Base-by-base conservation (phyloP, 2,113 vertebrate species). In the Pelodiscus sinensis region DNA sequence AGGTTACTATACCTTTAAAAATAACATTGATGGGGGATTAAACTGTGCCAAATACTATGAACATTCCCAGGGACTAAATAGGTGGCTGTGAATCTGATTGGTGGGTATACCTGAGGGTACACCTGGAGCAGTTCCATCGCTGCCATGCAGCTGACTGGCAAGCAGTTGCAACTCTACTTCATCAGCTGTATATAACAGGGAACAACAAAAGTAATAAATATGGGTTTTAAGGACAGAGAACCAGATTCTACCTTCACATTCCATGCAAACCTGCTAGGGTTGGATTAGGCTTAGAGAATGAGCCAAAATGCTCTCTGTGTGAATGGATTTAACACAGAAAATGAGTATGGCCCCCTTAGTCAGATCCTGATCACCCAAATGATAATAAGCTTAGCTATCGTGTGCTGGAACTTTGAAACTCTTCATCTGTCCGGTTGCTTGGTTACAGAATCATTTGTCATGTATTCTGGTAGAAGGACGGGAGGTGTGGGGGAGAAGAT, bases 371-470 rank as follows among this genome's bases (percentile, higher is more conserved):
- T 85, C 83, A 90, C 86, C 87, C 68, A 96, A 89, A 84, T 27
- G 89, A 94, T 96, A 94, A 56, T 93, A 93, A 92, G 79, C 88
- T 81, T 95, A 86, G 38, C 38, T 81, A 86, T 94, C 87, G 56
- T 97, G 95, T 96, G 93, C 92, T 97, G 97, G 97, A 98, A 98
- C 97, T 98, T 97, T 71, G 97, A 97, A 97, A 96, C 95, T 97
- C 96, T 97, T 96, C 91, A 96, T 88, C 94, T 94, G 94, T 94
- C 96, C 86, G 51, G 98, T 98, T 98, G 98, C 98, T 96, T 98
- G 96, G 98, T 97, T 98, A 98, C 98, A 92, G 94, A 95, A 95
- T 97, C 97, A 95, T 98, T 98, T 97, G 96, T 98, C 97, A 97
- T 88, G 92, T 97, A 96, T 96, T 97, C 95, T 96, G 86, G 38